Evolutionary conservation across 1,140 invertebrate genomes (phyloP).

Genomic region (Heliconius nattereri): DNA sequence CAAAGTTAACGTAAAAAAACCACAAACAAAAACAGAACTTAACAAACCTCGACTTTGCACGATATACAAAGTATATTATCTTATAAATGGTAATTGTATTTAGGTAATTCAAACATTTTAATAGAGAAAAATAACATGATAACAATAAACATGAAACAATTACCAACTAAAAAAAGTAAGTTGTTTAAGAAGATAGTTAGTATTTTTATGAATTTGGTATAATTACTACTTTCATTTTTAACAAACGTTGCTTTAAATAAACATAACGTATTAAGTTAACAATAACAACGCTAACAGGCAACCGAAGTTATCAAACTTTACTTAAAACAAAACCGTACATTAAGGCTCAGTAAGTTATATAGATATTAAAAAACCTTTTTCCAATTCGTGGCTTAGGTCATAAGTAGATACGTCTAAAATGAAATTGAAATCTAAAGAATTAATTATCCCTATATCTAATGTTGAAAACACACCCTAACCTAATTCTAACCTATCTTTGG

Average conservation of each 20-base stretch:
- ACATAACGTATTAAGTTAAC: slow-evolving; percentile 6
- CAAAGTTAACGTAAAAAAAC: neutral
- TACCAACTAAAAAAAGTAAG: neutral
- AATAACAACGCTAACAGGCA: slow-evolving; percentile 33
- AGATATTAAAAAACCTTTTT: neutral
- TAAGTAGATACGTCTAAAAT: neutral
- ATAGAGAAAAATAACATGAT: neutral
- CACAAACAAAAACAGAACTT: neutral
- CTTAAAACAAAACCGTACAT: slow-evolving; percentile 70
- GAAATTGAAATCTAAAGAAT: slow-evolving; percentile 10
- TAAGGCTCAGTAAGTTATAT: slow-evolving; percentile 57
- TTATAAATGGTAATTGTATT: neutral
- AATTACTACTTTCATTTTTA: neutral
- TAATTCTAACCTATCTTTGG: slow-evolving; percentile 63
- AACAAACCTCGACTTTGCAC: neutral
- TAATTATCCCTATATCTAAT: slow-evolving; percentile 20
- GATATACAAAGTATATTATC: neutral
- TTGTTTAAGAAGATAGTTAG: neutral
- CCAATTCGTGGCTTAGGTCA: neutral
- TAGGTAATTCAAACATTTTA: neutral
- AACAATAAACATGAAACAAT: neutral
- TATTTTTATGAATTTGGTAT: neutral
- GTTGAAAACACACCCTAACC: slow-evolving; percentile 44
- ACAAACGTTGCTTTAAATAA: neutral
- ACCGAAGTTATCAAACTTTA: slow-evolving; percentile 30